Base-by-base conservation (phyloP, 2,113 vertebrate species). In the Pluvianellus socialis region DNA sequence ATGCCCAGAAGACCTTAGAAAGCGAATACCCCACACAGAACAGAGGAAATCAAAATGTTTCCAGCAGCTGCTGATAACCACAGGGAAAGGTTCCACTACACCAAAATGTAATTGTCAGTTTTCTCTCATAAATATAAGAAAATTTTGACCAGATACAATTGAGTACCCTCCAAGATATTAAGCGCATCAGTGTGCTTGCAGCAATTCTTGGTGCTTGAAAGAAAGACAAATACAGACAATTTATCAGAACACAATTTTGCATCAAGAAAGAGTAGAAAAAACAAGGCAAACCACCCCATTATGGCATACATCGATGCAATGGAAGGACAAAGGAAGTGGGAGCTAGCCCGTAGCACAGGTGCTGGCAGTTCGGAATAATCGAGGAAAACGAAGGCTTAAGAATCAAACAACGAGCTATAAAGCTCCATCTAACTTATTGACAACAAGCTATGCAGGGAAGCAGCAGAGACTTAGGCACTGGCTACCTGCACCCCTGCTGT, bases 211-310 rank as follows among this genome's bases (percentile, higher is more conserved):
- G 47, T 56, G 32, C 20, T 47, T 55, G 12, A 71, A 83, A 42
- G 33, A 80, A 30, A 86, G 28, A n/a, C 5, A 62, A 53, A n/a
- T 3, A 40, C 9, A 75, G 18, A 40, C 22, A 50, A 66, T 55
- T 66, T 67, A 28, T 22, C 44, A 71, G n/a, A 67, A 75, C 9
- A 38, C 1, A 2, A 61, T n/a, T 76, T 49, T 79, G 7, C n/a
- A 38, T 23, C 1, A 65, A n/a, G 21, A 49, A 83, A 92, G 65
- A 72, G 14, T 6, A 66, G 27, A 38, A 83, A 74, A 86, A 68
- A 6, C 0, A 0, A 70, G 33, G 13, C 12, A 6, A 73, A 33
- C 5, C 9, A 56, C 3, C 1, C 6, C 14, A 11, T 21, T 20
- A 32, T 9, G 16, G 4, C 21, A 44, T 53, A 22, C 66, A 63